A percentile compares a stretch with the other conserved stretches of the same genome.
These are phyloP conservation scores for Penaeus japonicus DNA, from an alignment of 1,140 invertebrate genomes.

Conservation along the genomic window DNA sequence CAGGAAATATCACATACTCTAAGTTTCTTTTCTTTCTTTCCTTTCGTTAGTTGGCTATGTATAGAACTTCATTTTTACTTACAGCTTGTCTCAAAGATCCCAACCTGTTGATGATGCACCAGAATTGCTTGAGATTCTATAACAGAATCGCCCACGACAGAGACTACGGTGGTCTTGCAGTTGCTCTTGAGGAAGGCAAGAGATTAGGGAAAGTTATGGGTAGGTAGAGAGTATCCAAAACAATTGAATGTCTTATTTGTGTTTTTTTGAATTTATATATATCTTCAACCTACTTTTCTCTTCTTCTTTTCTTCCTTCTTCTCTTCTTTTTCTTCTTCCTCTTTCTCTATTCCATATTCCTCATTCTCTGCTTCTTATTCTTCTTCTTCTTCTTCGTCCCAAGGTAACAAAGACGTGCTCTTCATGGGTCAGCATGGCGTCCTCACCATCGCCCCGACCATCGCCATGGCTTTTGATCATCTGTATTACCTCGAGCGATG, in stretches of 20 bases:
- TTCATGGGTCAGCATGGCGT: conserved; percentile 36
- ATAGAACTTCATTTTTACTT: not conserved
- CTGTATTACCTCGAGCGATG: conserved; percentile 34
- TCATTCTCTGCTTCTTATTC: not conserved
- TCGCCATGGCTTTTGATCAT: conserved; percentile 14
- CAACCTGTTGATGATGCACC: conserved; percentile 18
- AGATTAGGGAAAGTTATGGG: conserved; percentile 23
- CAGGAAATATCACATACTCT: not conserved
- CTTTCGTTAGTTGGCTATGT: too few species aligned
- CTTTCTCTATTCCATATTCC: not conserved
- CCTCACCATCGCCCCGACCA: not conserved
- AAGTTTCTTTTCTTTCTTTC: too few species aligned
- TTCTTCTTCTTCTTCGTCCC: too few species aligned
- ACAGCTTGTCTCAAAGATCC: conserved; percentile 23
- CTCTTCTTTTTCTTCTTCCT: too few species aligned
- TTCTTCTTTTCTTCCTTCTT: too few species aligned
- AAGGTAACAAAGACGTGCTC: conserved; percentile 26
- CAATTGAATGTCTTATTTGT: not conserved
- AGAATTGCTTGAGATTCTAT: conserved; percentile 34
- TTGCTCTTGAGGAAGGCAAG: conserved; percentile 25
- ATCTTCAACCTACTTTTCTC: too few species aligned
- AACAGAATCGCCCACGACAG: conserved; percentile 17
- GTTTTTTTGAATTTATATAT: too few species aligned
- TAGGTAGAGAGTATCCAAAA: not conserved
- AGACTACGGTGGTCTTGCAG: conserved; percentile 20